These are phyloP conservation scores for Dendrolimus pini DNA, from an alignment of 2,888 invertebrate species.

Conservation along the genomic window DNA sequence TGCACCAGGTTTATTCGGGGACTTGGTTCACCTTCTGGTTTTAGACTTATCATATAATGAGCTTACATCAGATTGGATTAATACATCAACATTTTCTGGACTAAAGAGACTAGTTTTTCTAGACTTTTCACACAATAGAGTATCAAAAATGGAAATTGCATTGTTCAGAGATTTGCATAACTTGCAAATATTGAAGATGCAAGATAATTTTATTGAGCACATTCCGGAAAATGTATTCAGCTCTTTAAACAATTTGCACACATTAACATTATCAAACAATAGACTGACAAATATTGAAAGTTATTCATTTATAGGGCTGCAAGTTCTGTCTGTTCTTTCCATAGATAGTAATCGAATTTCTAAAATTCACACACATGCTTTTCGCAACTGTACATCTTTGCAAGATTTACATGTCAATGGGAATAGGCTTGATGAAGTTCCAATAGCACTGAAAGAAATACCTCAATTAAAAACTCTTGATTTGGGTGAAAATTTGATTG, in stretches of 20 bases:
- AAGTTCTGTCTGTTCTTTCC: constrained; percentile 84
- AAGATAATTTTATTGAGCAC: constrained; percentile 85
- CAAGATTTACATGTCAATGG: constrained; percentile 90
- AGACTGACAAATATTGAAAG: constrained; percentile 84
- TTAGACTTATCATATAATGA: constrained; percentile 88
- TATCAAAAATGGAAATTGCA: constrained; percentile 84
- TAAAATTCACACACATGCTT: constrained; percentile 83
- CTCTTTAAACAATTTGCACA: constrained; percentile 86
- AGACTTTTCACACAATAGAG: constrained; percentile 85
- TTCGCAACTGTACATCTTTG: constrained; percentile 86
- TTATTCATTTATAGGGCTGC: constrained; percentile 85
- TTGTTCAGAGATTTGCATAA: constrained; percentile 87
- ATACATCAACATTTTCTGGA: constrained; percentile 86
- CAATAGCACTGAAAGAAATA: constrained; percentile 83
- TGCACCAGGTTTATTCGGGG: constrained; percentile 87
- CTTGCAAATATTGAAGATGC: constrained; percentile 86
- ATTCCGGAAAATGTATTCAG: constrained; percentile 88
- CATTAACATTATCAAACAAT: constrained; percentile 88
- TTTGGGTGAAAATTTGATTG: constrained; percentile 90
- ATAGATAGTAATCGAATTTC: constrained; percentile 88
- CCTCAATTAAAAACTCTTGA: constrained; percentile 87
- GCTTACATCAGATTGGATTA: constrained; percentile 88
- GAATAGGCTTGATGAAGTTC: constrained; percentile 86
- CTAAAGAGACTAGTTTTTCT: constrained; percentile 85
- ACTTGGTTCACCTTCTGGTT: constrained; percentile 84